These are phyloP conservation scores for Campodea augens DNA, from an alignment of 1,140 invertebrate species.

Conservation along the genomic window DNA sequence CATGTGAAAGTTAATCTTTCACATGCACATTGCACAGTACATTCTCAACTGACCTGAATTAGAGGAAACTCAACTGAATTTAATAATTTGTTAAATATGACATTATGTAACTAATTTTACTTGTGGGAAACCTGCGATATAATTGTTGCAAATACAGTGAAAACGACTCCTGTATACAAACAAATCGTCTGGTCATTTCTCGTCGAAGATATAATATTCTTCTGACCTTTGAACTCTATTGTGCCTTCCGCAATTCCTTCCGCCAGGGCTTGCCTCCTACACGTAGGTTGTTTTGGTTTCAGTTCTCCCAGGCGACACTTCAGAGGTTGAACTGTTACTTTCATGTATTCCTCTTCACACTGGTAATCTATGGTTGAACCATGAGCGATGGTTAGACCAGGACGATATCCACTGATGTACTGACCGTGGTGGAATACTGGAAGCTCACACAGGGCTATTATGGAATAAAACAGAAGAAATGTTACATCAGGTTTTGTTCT, in stretches of 20 bases:
- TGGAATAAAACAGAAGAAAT: too few species aligned
- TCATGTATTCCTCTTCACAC: conserved; percentile 26
- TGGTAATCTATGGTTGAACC: conserved; percentile 45
- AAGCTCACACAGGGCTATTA: conserved; percentile 47
- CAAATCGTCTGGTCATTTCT: too few species aligned
- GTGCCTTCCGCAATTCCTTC: neutral
- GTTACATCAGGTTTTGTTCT: neutral
- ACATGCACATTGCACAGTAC: too few species aligned
- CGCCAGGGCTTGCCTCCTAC: conserved; percentile 18
- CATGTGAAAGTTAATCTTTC: too few species aligned
- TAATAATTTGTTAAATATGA: too few species aligned
- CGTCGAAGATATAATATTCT: too few species aligned
- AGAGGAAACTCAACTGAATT: too few species aligned
- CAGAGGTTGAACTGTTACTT: conserved; percentile 27
- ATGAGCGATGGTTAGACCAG: conserved; percentile 55
- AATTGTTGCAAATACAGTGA: too few species aligned
- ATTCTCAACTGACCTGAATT: too few species aligned
- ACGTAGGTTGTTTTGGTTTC: conserved; percentile 33
- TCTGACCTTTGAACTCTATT: neutral
- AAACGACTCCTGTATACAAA: too few species aligned
- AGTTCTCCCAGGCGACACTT: conserved; percentile 48
- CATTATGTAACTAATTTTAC: too few species aligned
- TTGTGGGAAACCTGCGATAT: too few species aligned
- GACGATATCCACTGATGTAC: conserved; percentile 51
- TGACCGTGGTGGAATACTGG: conserved; percentile 47